Base-by-base conservation (phyloP, 2,797 vertebrate genomes). In the Macropus fuliginosus region DNA sequence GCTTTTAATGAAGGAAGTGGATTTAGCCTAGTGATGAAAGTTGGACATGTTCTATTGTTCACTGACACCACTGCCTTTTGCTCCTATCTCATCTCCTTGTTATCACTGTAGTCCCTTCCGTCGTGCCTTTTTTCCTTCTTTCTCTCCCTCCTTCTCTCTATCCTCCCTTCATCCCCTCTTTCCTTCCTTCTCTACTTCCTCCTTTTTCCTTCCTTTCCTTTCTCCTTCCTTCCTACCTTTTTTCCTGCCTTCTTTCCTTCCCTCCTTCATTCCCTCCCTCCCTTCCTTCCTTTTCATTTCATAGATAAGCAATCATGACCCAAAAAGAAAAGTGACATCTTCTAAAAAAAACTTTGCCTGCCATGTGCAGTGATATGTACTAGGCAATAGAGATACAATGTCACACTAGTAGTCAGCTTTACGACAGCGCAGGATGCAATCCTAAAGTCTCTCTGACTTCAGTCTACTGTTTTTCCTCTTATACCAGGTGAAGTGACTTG, bases 1-100 rank as follows among this genome's bases (percentile, higher is more conserved):
- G n/a, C n/a, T 81, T 81, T 81, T 81, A 81, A 81, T 81, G 66
- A 81, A 74, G n/a, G 34, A 74, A 81, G n/a, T 81, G 66, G 66
- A 81, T 81, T 46, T 81, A 81, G n/a, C 40, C n/a, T 81, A 24
- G n/a, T 40, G 18, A 81, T 81, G n/a, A 81, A 81, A 46, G n/a
- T 81, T 81, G 66, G n/a, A 24, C n/a, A 24, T 40, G 66, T 81
- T 81, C 66, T 81, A 46, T 81, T 81, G 66, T 46, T 81, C 66
- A 81, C 66, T 81, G 18, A 81, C n/a, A 81, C n/a, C 18, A 81
- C 21, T 46, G n/a, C 66, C 66, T 46, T 81, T 46, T n/a, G 10
- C 66, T 81, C n/a, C 10, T 11, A 28, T 29, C 57, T 29, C 27
- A 28, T 59, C 28, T 59, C 10, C 57, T 29, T 29, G 56, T 56